Evolutionary conservation across 2,888 invertebrate genomes (phyloP).

Genomic region (Drosophila kuntzei): DNA sequence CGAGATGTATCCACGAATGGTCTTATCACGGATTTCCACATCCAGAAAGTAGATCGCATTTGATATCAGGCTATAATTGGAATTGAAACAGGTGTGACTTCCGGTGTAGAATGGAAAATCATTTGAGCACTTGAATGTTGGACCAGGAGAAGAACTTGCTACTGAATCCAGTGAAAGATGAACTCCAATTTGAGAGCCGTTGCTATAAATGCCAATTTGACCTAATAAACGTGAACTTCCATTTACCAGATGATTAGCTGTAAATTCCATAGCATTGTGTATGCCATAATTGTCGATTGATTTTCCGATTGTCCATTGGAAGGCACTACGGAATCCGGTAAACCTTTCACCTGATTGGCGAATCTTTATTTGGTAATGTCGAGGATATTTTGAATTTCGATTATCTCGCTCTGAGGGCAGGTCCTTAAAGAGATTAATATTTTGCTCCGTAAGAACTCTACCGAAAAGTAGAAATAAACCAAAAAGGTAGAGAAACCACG

Average conservation of each 20-base stretch:
- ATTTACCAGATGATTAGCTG: background rate
- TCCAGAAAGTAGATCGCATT: constrained; percentile 28
- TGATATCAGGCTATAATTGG: constrained; percentile 4
- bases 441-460: background rate
- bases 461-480: background rate
- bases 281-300: background rate
- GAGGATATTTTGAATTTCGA: background rate
- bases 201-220: constrained; percentile 18
- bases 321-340: constrained; percentile 15
- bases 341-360: background rate
- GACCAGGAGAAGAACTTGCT: background rate
- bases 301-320: constrained; percentile 22
- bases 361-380: background rate
- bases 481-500: background rate
- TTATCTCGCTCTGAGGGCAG: too few species aligned
- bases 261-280: constrained; percentile 7
- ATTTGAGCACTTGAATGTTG: background rate
- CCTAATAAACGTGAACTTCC: background rate
- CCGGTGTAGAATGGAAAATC: background rate
- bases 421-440: too few species aligned
- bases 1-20: constrained; percentile 20
- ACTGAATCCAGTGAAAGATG: background rate
- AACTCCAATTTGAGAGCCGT: background rate
- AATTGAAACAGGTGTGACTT: background rate
- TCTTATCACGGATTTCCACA: constrained; percentile 11